A percentile compares a stretch with the other conserved stretches of the same genome.
Conservation (phyloP, 2,797 vertebrate species). For the Neostethus bicornis region DNA sequence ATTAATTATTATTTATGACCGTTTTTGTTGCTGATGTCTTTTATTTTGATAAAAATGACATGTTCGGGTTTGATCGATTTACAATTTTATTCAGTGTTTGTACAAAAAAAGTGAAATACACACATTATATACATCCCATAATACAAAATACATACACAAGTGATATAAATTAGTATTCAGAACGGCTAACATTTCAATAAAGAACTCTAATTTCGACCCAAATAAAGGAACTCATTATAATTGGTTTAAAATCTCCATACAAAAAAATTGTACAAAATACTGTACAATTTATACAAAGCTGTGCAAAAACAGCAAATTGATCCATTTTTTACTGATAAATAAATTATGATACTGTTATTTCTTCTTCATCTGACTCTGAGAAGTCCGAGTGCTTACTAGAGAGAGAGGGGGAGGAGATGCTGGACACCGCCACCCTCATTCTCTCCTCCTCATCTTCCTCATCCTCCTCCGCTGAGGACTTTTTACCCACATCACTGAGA, state of each 20-base stretch:
- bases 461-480: constrained; percentile 83
- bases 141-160: constrained; percentile 91
- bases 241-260: constrained; percentile 97
- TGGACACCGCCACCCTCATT: constrained; percentile 74
- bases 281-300: constrained; percentile 92
- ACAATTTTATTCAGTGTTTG: constrained; percentile 80
- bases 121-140: constrained; percentile 90
- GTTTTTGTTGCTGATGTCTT: constrained; percentile 31
- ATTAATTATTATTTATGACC: constrained; percentile 93
- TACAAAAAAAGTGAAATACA: constrained; percentile 74
- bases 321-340: constrained; percentile 15
- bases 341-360: constrained; percentile 94
- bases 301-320: constrained; percentile 89
- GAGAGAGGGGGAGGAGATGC: constrained; percentile 82
- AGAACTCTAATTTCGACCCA: constrained; percentile 71
- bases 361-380: constrained; percentile 92
- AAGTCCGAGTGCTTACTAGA: constrained; percentile 94
- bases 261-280: constrained; percentile 93
- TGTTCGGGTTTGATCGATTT: constrained; percentile 33
- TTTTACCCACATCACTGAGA: constrained; percentile 95
- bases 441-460: constrained; percentile 70
- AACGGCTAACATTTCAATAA: constrained; percentile 85
- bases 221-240: constrained; percentile 82
- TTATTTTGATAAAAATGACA: background rate
- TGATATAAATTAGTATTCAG: constrained; percentile 96